Base-by-base conservation (phyloP, 2,797 vertebrate genomes). In the Diceros bicornis region DNA sequence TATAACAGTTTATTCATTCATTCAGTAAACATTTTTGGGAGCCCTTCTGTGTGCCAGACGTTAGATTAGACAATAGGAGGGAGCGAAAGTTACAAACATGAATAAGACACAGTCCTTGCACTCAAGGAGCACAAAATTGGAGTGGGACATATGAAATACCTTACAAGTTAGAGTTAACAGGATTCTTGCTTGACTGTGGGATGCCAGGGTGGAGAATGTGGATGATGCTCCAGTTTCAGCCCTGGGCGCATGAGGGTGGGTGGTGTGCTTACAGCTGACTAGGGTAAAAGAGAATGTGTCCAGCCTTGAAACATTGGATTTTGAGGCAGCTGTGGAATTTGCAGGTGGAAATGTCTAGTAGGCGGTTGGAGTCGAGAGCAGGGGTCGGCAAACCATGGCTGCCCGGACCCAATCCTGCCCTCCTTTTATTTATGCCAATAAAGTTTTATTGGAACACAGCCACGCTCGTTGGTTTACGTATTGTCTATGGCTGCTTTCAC, bases 371-470 rank as follows among this genome's bases (percentile, higher is more conserved):
- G 62, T 17, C 37, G 7, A 89, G 78, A 69, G 34, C 25, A 68
- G 66, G 37, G 32, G 9, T 86, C 4, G 6, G 72, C 29, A 74
- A 50, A 88, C 44, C 4, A 8, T 18, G 34, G 59, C 9, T 55
- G 11, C 4, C 8, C 4, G 52, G 72, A 84, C 23, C 20, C 82
- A 94, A 84, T 27, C 79, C 61, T 62, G 29, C 29, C 37, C 9
- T 59, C 37, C 2, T 9, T 50, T 74, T 47, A 34, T 83, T 77
- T 96, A 72, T 69, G 21, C 69, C 64, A 95, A 92, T 75, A 44
- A 95, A 82, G 59, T 78, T 96, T 91, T 66, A 55, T 41, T 90
- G 52, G 34, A 86, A 61, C 41, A n/a, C 11, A 29, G 13, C 61
- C 34, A 52, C 2, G 4, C 7, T 64, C 27, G 55, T 14, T 61